Evolutionary conservation across 2,797 vertebrate species (phyloP).

Genomic region (Sebastes itinus): DNA sequence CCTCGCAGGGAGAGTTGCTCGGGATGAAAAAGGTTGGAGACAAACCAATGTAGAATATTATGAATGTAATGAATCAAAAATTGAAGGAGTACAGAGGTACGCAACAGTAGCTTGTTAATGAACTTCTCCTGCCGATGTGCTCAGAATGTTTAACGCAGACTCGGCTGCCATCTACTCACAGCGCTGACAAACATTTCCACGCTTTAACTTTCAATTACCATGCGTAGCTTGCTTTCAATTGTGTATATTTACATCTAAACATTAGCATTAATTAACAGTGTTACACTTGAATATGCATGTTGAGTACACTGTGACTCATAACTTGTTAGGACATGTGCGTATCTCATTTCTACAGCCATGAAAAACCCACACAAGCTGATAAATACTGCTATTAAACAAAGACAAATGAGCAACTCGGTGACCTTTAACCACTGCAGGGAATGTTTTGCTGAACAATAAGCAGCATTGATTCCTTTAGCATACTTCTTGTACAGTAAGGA

Average conservation of each 20-base stretch:
- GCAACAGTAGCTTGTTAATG: conserved; percentile 68
- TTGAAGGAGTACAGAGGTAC: conserved; percentile 63
- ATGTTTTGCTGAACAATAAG: conserved; percentile 43
- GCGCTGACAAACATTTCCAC: conserved; percentile 32
- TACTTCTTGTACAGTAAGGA: conserved; percentile 36
- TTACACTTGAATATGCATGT: background rate
- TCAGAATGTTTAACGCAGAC: conserved; percentile 49
- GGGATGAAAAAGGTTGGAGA: conserved; percentile 71
- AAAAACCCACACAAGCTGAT: conserved; percentile 15
- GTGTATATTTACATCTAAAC: conserved; percentile 36
- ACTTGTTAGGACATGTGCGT: background rate
- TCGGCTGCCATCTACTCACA: conserved; percentile 41
- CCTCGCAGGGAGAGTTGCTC: conserved; percentile 58
- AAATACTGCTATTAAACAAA: conserved; percentile 5
- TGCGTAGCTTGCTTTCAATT: conserved; percentile 30
- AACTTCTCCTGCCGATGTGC: conserved; percentile 66
- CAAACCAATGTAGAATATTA: conserved; percentile 78
- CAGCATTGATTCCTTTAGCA: conserved; percentile 42
- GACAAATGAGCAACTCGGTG: conserved; percentile 1
- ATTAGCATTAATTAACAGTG: conserved; percentile 47
- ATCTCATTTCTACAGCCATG: background rate
- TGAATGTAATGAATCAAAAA: conserved; percentile 77
- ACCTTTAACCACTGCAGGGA: conserved; percentile 23
- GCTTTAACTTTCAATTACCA: conserved; percentile 28
- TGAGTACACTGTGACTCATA: background rate